Evolutionary conservation across 2,888 invertebrate genomes (phyloP).

Genomic region (Octodonta nipae): DNA sequence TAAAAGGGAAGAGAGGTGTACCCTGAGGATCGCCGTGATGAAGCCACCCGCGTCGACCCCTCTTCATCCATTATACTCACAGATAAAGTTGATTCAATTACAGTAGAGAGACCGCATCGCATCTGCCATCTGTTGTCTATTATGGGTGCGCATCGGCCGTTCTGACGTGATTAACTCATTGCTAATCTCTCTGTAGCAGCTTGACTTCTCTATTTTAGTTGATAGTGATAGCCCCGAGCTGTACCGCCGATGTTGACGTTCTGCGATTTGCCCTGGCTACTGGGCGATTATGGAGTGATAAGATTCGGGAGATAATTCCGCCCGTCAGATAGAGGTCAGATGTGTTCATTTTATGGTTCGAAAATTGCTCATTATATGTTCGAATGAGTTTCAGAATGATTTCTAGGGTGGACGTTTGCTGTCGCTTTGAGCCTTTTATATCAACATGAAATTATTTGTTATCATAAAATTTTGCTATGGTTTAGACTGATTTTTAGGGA

Average conservation of each 20-base stretch:
- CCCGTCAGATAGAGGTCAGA: not conserved
- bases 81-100: slow-evolving; percentile 39
- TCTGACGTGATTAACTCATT: slow-evolving; percentile 22
- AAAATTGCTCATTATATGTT: no score
- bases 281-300: not conserved
- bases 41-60: slow-evolving; percentile 32
- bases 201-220: slow-evolving; percentile 17
- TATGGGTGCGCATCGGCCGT: slow-evolving; percentile 17
- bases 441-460: no score
- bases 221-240: slow-evolving; percentile 16
- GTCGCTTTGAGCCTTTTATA: no score
- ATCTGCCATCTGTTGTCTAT: slow-evolving; percentile 37
- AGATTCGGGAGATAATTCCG: slow-evolving; percentile 1
- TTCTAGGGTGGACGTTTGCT: no score
- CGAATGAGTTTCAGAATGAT: no score
- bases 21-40: slow-evolving; percentile 9
- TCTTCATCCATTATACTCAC: slow-evolving; percentile 32
- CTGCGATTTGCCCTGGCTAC: no score
- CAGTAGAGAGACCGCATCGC: slow-evolving; percentile 29
- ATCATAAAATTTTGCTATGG: no score
- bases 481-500: no score
- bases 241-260: no score
- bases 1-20: no score
- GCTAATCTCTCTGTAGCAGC: slow-evolving; percentile 32
- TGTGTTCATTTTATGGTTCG: slow-evolving; percentile 3